These are phyloP conservation scores for Enteromius afrohamiltoni DNA, from an alignment of 2,797 vertebrate genomes.

Conservation along the genomic window DNA sequence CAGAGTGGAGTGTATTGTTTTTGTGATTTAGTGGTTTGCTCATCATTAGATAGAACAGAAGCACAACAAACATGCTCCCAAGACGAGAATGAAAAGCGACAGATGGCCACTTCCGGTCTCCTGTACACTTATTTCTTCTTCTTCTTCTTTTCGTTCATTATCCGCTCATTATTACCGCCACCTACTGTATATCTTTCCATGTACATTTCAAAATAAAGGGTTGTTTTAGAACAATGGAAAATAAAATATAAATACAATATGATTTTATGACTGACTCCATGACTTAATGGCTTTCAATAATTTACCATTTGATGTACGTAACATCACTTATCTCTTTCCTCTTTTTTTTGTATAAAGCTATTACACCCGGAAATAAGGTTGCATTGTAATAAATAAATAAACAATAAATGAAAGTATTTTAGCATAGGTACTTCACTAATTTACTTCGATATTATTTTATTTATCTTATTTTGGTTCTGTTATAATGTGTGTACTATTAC, in stretches of 20 bases:
- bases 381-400: too few species aligned
- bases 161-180: too few species aligned
- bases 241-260: not conserved
- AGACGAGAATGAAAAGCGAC: not conserved
- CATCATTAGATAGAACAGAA: not conserved
- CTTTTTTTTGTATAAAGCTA: not conserved
- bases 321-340: not conserved
- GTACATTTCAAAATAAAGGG: conserved; percentile 29
- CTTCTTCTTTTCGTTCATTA: too few species aligned
- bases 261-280: not conserved
- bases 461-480: not conserved
- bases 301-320: not conserved
- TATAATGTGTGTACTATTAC: not conserved
- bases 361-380: too few species aligned
- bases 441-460: not conserved
- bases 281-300: not conserved
- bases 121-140: not conserved
- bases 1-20: not conserved
- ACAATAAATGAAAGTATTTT: not conserved
- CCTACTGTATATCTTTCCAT: too few species aligned
- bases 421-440: not conserved
- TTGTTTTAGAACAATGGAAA: not conserved
- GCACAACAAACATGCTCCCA: not conserved
- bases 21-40: not conserved
- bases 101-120: not conserved